A percentile compares a stretch with the other conserved stretches of the same genome.
These are phyloP conservation scores for Syngnathus rostellatus DNA, from an alignment of 2,797 vertebrate genomes.

Conservation along the genomic window DNA sequence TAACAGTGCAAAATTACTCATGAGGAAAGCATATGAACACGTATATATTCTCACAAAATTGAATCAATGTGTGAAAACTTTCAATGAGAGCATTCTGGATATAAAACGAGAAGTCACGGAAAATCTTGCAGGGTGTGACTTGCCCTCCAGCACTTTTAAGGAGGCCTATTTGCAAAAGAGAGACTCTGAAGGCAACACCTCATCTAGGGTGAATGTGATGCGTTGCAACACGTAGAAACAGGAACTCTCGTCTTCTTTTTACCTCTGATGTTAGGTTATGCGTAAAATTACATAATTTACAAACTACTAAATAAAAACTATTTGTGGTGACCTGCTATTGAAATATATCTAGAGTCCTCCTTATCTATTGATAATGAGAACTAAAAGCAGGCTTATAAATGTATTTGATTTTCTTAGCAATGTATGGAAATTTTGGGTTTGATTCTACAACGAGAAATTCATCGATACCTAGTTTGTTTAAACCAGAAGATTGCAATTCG, in stretches of 20 bases:
- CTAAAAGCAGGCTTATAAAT: not conserved
- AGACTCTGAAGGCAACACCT: not conserved
- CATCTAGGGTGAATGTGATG: not conserved
- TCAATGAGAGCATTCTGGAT: not conserved
- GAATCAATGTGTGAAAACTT: not conserved
- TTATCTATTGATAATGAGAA: not conserved
- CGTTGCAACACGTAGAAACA: constrained; percentile 1
- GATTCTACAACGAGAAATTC: no score
- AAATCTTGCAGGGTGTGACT: constrained; percentile 1
- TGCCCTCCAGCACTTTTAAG: not conserved
- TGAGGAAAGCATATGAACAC: not conserved
- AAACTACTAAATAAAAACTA: not conserved
- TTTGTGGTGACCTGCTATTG: not conserved
- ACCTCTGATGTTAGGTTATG: not conserved
- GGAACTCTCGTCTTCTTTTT: not conserved
- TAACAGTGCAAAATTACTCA: not conserved
- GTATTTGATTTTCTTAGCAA: not conserved
- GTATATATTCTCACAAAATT: not conserved
- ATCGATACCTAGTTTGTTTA: no score
- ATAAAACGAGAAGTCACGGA: not conserved
- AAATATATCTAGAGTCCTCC: not conserved
- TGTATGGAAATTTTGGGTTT: no score
- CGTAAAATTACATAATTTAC: not conserved
- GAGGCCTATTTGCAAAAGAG: not conserved
- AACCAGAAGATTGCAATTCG: no score